phyloP scores from a whole-genome alignment of 2,797 vertebrate species.

The Spinus olivaceus region DNA sequence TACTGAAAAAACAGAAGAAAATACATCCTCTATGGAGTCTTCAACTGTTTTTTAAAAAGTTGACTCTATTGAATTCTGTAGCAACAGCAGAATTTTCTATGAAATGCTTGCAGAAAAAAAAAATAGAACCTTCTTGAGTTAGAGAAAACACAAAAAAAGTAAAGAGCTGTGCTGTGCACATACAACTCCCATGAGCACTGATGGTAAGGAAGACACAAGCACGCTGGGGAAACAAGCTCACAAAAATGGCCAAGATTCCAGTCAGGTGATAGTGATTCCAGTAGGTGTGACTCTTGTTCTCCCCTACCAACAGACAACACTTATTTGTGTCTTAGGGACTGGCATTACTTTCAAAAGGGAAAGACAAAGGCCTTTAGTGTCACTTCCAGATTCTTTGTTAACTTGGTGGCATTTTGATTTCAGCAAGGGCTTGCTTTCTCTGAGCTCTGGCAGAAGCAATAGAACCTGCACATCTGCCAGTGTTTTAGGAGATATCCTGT shows the following conservation, averaged over 20 bases:
- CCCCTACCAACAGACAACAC: neutral
- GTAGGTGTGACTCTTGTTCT: neutral
- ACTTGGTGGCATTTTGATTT: neutral
- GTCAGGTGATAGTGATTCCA: rapidly evolving
- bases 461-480: rapidly evolving
- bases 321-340: neutral
- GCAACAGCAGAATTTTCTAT: neutral
- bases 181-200: neutral
- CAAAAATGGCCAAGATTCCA: neutral
- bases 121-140: neutral
- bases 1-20: neutral
- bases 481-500: neutral
- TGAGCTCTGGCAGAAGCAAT: neutral
- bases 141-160: neutral
- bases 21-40: neutral
- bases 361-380: neutral
- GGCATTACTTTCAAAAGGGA: neutral
- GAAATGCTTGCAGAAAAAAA: neutral
- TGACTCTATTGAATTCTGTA: neutral
- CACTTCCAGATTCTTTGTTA: neutral
- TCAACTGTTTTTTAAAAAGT: neutral
- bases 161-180: neutral
- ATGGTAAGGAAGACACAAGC: neutral
- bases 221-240: neutral
- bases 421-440: neutral